phyloP scores from a whole-genome alignment of 1,140 invertebrate genomes.

The Leptestheria dahalacensis region DNA sequence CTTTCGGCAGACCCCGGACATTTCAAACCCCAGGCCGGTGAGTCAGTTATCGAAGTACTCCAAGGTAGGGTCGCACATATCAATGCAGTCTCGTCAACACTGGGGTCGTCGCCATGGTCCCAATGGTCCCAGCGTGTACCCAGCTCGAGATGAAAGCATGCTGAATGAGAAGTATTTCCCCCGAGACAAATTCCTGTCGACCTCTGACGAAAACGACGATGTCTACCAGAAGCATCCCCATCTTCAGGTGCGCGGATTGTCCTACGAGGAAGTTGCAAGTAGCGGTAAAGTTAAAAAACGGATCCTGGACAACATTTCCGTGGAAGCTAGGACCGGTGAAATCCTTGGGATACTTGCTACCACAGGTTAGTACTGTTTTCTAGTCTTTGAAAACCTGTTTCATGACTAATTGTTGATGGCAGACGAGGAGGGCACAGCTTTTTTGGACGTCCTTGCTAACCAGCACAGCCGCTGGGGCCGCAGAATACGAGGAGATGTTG shows the following conservation, averaged over 20 bases:
- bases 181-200: constrained; percentile 19
- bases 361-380: constrained; percentile 28
- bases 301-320: constrained; percentile 50
- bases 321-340: constrained; percentile 78
- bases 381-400: too few relatives aligned
- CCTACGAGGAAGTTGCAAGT: constrained; percentile 23
- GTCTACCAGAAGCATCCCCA: constrained; percentile 36
- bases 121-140: constrained; percentile 11
- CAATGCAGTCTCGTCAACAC: constrained; percentile 8
- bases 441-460: constrained; percentile 67
- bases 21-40: background rate
- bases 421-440: constrained; percentile 56
- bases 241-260: constrained; percentile 42
- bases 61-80: constrained; percentile 12
- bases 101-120: background rate
- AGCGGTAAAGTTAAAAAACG: constrained; percentile 19
- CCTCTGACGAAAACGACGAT: constrained; percentile 15
- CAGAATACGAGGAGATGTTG: constrained; percentile 56
- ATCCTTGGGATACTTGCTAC: constrained; percentile 79
- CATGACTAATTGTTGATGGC: too few relatives aligned
- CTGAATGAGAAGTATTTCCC: constrained; percentile 25
- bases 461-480: constrained; percentile 27
- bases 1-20: constrained; percentile 2
- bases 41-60: constrained; percentile 9
- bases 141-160: constrained; percentile 21